Evolutionary conservation across 2,888 invertebrate genomes (phyloP).

Genomic region (Zhengitettix transpicula): DNA sequence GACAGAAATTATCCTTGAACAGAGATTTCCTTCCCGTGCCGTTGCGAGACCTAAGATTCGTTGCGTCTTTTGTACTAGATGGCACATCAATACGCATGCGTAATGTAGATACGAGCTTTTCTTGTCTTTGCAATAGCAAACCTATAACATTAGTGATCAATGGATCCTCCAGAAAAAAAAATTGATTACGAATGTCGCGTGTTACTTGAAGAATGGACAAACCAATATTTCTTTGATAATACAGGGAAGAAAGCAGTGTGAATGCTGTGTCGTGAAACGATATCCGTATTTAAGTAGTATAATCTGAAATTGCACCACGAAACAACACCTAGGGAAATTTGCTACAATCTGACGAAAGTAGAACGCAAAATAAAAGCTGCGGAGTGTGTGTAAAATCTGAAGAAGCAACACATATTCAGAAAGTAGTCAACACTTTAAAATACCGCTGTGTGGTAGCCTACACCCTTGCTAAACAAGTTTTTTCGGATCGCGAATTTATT

Average conservation of each 20-base stretch:
- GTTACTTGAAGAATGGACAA: not conserved
- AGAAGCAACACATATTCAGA: no score
- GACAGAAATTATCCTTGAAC: not conserved
- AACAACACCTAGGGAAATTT: not conserved
- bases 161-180: not conserved
- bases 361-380: not conserved
- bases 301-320: not conserved
- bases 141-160: not conserved
- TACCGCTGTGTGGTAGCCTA: not conserved
- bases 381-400: no score
- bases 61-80: not conserved
- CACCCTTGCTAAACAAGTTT: not conserved
- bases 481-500: not conserved
- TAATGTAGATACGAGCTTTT: not conserved
- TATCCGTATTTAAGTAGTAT: not conserved
- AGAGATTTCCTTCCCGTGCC: not conserved
- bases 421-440: not conserved
- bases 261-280: not conserved
- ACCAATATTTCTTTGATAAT: not conserved
- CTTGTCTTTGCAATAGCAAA: not conserved
- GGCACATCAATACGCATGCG: not conserved
- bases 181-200: not conserved
- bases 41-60: not conserved
- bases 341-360: not conserved
- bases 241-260: not conserved